A percentile compares a stretch with the other conserved stretches of the same genome.
These are phyloP conservation scores for Cerastoderma edule DNA, from an alignment of 2,888 invertebrate species.

Conservation along the genomic window DNA sequence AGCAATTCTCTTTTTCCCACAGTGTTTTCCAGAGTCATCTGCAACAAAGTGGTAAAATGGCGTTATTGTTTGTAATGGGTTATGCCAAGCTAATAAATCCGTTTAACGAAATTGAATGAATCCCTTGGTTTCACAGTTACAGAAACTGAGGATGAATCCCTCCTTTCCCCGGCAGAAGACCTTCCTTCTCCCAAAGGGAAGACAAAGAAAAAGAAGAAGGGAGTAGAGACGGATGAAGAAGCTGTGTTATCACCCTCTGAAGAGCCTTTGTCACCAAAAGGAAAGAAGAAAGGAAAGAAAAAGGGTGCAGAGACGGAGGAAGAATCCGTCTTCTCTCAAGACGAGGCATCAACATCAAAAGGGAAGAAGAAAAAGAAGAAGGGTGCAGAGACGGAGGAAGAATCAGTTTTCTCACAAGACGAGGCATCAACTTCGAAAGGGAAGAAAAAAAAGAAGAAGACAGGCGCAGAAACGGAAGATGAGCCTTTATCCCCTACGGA, in stretches of 20 bases:
- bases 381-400: conserved; percentile 45
- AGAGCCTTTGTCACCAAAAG: conserved; percentile 44
- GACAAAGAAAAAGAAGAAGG: conserved; percentile 41
- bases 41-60: too few species aligned
- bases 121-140: conserved; percentile 6
- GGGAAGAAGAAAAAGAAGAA: conserved; percentile 47
- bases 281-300: conserved; percentile 58
- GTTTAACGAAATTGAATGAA: too few species aligned
- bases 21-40: background rate
- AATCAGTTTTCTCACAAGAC: too few species aligned
- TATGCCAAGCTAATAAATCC: too few species aligned
- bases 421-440: too few species aligned
- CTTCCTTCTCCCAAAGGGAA: conserved; percentile 24
- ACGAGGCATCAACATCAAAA: conserved; percentile 30
- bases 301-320: conserved; percentile 48
- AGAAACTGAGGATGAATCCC: conserved; percentile 32
- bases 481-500: conserved; percentile 39
- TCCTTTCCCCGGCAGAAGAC: conserved; percentile 43
- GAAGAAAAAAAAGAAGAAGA: conserved; percentile 57
- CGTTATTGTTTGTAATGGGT: too few species aligned
- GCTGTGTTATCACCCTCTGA: conserved; percentile 37
- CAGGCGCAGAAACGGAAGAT: conserved; percentile 42
- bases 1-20: background rate
- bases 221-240: conserved; percentile 30
- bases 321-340: conserved; percentile 33